Conservation (phyloP, 92 coral and sea anemone genomes). For the Isaurus tuberculatus region DNA sequence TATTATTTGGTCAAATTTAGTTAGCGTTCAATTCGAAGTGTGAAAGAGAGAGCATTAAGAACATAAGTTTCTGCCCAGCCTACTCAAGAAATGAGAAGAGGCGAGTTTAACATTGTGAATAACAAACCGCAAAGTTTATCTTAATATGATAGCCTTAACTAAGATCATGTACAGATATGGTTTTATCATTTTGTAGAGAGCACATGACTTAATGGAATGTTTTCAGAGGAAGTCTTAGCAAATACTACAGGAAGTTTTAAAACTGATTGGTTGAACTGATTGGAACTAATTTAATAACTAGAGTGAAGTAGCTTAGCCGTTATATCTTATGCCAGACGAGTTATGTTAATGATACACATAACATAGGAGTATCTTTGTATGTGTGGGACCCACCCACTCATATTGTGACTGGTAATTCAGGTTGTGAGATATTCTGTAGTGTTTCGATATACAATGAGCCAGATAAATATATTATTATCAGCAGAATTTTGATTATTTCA, state of each 20-base stretch:
- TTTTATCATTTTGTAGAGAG: neutral
- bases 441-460: no score
- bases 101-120: neutral
- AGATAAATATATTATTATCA: no score
- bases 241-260: neutral
- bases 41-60: neutral
- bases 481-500: no score
- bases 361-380: neutral
- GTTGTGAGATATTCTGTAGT: no score
- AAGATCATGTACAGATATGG: neutral
- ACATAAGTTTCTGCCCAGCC: neutral
- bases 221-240: neutral
- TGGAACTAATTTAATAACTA: neutral
- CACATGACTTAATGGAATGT: neutral
- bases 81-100: neutral
- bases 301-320: conserved; percentile 9
- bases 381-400: no score
- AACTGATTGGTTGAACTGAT: neutral
- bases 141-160: neutral
- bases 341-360: no score
- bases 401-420: no score
- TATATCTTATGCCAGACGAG: neutral
- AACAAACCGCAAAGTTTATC: neutral
- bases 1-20: neutral
- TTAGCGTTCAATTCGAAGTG: neutral